Evolutionary conservation across 2,797 vertebrate genomes (phyloP), one percentile per base, ranked within the genome.

Genomic region (Emys orbicularis): DNA sequence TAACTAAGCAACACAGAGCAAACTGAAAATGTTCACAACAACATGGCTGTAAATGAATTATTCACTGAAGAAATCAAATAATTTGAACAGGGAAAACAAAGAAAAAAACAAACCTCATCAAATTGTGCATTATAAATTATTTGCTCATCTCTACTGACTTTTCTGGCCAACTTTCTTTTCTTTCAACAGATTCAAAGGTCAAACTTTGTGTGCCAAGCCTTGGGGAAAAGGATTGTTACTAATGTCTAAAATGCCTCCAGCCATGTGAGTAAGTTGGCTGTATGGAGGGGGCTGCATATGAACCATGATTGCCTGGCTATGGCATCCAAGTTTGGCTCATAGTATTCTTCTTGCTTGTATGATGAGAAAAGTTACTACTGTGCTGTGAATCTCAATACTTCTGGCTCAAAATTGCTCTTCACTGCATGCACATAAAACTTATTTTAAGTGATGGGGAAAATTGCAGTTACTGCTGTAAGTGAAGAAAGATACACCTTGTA

Each of bases 261-360:
- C 84, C 72, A 83, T 53, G 87, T 95, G 89, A 96, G n/a, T n/a
- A 79, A 96, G 72, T 85, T 86, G 83, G 53, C 79, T 91, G 50
- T 53, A 1, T 18, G 11, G n/a, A 86, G 81, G 72, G n/a, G 80
- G 12, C 25, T 37, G 4, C 34, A 91, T 79, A 6, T 83, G 89
- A 88, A 83, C 12, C 21, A 49, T 89, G 93, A 94, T 89, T 95
- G 76, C 13, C 89, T 88, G 95, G 95, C 93, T 94, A 92, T 3
- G 11, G 93, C 91, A 93, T 94, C 90, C 85, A 95, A 95, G 94
- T 96, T 84, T 79, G 19, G 68, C 68, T 84, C 4, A 1, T 68
- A 93, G 89, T 90, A 34, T 77, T 92, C 72, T 11, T 80, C 52
- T 54, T 25, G 29, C 59, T 94, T 27, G 7, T 84, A 49, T 11